Percentiles rank a stretch among this genome's conserved stretches.
Evolutionary conservation across 2,797 vertebrate genomes (phyloP).

Genomic region (Prionace glauca): DNA sequence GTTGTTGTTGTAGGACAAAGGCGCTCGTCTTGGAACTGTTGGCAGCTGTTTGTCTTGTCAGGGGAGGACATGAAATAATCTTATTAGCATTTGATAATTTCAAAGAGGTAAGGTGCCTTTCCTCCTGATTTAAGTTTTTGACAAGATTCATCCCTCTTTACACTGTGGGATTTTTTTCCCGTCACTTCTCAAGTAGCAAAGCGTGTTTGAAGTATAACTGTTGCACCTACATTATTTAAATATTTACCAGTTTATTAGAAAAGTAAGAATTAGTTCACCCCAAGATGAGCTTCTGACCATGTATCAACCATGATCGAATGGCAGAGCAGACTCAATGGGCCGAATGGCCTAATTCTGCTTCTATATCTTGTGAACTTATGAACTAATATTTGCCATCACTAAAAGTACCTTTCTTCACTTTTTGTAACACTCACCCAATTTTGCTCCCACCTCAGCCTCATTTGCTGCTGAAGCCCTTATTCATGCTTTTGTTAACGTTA

Average conservation of each 20-base stretch:
- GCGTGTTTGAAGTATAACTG: not conserved
- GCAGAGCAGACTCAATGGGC: no score
- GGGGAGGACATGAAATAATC: conserved; percentile 95
- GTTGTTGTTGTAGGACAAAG: conserved; percentile 73
- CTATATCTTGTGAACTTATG: no score
- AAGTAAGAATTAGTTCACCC: not conserved
- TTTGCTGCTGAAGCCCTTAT: not conserved
- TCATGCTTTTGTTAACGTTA: not conserved
- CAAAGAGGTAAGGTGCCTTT: conserved; percentile 71
- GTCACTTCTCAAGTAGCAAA: not conserved
- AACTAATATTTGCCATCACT: not conserved
- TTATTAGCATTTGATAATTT: conserved; percentile 90
- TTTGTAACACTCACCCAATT: not conserved
- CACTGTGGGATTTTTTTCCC: not conserved
- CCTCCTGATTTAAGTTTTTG: not conserved
- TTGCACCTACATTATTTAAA: not conserved
- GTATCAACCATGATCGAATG: not conserved
- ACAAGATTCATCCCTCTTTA: not conserved
- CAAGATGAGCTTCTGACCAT: not conserved
- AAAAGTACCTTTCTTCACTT: not conserved
- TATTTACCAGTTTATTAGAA: not conserved
- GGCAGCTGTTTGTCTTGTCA: conserved; percentile 87
- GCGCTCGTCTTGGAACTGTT: conserved; percentile 84
- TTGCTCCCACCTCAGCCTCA: not conserved
- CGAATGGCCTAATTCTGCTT: no score